Evolutionary conservation across 1,140 invertebrate genomes (phyloP).

Genomic region (Littorina saxatilis): DNA sequence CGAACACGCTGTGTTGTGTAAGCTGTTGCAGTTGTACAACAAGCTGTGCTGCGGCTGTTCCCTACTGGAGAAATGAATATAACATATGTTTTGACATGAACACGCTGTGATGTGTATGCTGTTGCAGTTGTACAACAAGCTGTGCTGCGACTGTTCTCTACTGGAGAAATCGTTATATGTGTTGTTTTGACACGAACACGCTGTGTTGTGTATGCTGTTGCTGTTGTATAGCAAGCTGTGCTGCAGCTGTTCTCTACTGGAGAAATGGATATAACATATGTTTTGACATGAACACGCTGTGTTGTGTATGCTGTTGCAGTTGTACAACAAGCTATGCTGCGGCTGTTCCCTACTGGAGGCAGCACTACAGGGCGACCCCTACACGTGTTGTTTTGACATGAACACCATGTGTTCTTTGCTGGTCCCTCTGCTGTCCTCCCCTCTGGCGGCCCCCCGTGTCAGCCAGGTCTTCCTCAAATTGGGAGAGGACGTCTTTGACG

Average conservation of each 20-base stretch:
- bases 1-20: too few relatives aligned
- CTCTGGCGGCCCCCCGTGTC: slow-evolving; percentile 73
- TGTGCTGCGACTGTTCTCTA: too few relatives aligned
- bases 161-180: too few relatives aligned
- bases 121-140: too few relatives aligned
- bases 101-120: too few relatives aligned
- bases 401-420: slow-evolving; percentile 62
- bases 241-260: slow-evolving; percentile 81
- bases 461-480: slow-evolving; percentile 79
- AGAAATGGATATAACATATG: slow-evolving; percentile 81
- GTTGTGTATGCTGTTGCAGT: slow-evolving; percentile 69
- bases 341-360: slow-evolving; percentile 82
- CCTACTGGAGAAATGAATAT: slow-evolving; percentile 80
- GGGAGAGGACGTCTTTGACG: slow-evolving; percentile 66
- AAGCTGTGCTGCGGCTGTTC: slow-evolving; percentile 81
- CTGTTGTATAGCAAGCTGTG: slow-evolving; percentile 82
- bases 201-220: too few relatives aligned
- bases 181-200: too few relatives aligned
- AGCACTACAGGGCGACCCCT: slow-evolving; percentile 80
- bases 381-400: slow-evolving; percentile 80
- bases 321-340: slow-evolving; percentile 81
- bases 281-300: slow-evolving; percentile 76
- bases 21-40: slow-evolving; percentile 79
- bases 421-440: slow-evolving; percentile 74
- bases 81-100: too few relatives aligned